Conservation (phyloP, 2,888 invertebrate genomes). For the Marronus borbonicus region DNA sequence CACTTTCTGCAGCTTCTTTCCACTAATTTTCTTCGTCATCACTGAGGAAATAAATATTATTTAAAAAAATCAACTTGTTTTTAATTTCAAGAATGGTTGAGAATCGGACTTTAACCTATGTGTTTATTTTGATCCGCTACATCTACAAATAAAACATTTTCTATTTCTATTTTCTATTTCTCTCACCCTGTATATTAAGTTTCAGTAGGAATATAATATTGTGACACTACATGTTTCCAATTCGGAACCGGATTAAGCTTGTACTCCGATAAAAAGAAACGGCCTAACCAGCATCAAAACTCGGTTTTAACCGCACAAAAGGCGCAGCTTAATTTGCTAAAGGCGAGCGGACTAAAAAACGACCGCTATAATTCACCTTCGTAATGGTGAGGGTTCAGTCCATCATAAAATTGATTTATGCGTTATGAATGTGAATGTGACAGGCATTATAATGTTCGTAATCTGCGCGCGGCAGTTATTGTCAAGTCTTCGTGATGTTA, state of each 20-base stretch:
- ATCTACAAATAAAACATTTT: too few relatives aligned
- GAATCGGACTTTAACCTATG: too few relatives aligned
- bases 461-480: slow-evolving; percentile 45
- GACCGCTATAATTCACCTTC: slow-evolving; percentile 20
- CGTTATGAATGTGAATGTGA: slow-evolving; percentile 44
- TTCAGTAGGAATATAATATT: too few relatives aligned
- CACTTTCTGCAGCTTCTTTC: too few relatives aligned
- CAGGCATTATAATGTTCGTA: slow-evolving; percentile 35
- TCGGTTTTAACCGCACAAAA: background rate
- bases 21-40: too few relatives aligned
- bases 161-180: too few relatives aligned
- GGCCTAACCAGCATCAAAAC: background rate
- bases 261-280: background rate
- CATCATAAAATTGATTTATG: slow-evolving; percentile 45
- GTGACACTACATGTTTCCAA: background rate
- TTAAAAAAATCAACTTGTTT: too few relatives aligned
- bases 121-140: too few relatives aligned
- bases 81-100: too few relatives aligned
- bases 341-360: slow-evolving; percentile 15
- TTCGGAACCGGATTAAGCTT: background rate
- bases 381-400: slow-evolving; percentile 24
- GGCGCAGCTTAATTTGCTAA: slow-evolving; percentile 9
- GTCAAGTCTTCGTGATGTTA: slow-evolving; percentile 39
- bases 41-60: too few relatives aligned
- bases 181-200: too few relatives aligned